Percentiles rank a stretch among this genome's conserved stretches.
Conservation (phyloP, 1,140 invertebrate genomes). For the Bemisia tabaci region DNA sequence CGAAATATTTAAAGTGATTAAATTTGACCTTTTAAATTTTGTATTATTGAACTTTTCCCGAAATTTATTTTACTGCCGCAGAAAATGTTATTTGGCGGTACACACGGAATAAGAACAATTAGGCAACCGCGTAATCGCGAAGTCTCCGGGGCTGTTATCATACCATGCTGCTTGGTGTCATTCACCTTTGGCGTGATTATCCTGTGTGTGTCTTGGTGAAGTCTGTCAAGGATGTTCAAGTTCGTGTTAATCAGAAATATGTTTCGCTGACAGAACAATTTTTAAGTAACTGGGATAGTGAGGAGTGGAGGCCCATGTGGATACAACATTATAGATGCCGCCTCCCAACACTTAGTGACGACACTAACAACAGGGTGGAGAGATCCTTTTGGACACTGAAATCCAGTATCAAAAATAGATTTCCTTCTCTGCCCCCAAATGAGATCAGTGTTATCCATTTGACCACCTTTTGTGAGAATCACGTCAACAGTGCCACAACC, state of each 20-base stretch:
- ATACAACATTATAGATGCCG: background rate
- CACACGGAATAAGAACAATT: no score
- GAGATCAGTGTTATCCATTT: background rate
- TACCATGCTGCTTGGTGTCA: no score
- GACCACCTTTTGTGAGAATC: background rate
- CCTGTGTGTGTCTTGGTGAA: no score
- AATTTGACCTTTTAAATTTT: no score
- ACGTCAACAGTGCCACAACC: background rate
- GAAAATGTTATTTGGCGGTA: no score
- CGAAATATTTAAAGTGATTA: no score
- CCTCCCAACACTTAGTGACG: background rate
- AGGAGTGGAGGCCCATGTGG: background rate
- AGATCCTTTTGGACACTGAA: background rate
- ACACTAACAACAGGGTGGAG: background rate
- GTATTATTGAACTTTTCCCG: no score
- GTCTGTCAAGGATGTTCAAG: no score
- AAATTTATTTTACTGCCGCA: no score
- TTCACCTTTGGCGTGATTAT: no score
- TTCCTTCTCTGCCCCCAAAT: background rate
- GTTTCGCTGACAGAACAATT: background rate
- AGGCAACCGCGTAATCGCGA: no score
- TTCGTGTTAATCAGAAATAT: background rate
- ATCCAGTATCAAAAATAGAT: background rate
- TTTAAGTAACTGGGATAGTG: background rate
- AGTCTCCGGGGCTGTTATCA: no score